A percentile compares a stretch with the other conserved stretches of the same genome.
These are phyloP conservation scores for Porites rus DNA, from an alignment of 92 coral and sea anemone species.

Conservation along the genomic window DNA sequence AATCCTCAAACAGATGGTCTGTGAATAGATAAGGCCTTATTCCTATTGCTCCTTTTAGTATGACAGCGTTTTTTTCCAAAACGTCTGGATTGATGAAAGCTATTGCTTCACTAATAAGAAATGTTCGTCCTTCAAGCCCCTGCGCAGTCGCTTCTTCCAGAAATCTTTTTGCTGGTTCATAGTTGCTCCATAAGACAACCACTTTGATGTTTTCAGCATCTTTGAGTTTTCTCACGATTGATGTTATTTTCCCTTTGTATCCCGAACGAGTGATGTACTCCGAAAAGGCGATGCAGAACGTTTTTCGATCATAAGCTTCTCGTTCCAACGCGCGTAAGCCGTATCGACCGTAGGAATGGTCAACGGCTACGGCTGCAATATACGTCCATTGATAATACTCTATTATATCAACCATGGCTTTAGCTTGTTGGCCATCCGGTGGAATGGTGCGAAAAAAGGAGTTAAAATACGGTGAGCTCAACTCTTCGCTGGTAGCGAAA, in stretches of 20 bases:
- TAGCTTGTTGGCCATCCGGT: constrained; percentile 88
- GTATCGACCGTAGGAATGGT: constrained; percentile 85
- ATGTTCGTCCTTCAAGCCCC: constrained; percentile 74
- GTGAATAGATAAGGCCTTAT: constrained; percentile 60
- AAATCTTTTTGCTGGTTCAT: constrained; percentile 82
- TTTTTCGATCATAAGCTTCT: constrained; percentile 78
- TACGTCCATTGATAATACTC: constrained; percentile 80
- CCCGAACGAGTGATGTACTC: constrained; percentile 84
- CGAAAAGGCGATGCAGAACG: constrained; percentile 84
- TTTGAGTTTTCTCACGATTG: constrained; percentile 76
- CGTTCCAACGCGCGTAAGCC: constrained; percentile 84
- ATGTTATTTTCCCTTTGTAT: constrained; percentile 70
- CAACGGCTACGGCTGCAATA: constrained; percentile 85
- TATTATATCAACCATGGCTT: constrained; percentile 85
- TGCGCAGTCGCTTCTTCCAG: constrained; percentile 74
- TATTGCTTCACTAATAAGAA: constrained; percentile 81
- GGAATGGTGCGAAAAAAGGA: constrained; percentile 86
- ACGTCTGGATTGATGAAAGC: constrained; percentile 70
- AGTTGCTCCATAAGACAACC: constrained; percentile 82
- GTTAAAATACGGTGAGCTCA: constrained; percentile 75
- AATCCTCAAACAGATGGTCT: constrained; percentile 45
- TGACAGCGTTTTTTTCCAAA: constrained; percentile 55
- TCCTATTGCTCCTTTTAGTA: constrained; percentile 75
- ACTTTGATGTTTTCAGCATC: constrained; percentile 74
- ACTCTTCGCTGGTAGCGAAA: constrained; percentile 85